Conservation (phyloP, 2,797 vertebrate species). For the Allobates femoralis region DNA sequence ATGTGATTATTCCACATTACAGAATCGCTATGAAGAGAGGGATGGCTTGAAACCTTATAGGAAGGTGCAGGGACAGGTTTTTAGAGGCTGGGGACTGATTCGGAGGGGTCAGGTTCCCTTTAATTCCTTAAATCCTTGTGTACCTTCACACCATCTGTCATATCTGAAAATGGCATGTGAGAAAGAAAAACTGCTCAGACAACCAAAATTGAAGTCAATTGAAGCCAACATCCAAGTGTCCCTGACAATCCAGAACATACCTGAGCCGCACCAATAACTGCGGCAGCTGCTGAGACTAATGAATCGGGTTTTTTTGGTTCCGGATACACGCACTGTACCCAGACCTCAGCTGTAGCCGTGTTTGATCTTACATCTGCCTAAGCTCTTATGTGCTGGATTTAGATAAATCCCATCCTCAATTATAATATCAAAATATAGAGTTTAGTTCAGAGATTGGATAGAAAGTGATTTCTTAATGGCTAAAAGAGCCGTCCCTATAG, state of each 20-base stretch:
- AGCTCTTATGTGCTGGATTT: slow-evolving; percentile 1
- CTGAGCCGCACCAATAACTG: too few species aligned
- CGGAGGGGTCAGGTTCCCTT: too few species aligned
- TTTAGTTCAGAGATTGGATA: background rate
- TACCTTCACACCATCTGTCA: background rate
- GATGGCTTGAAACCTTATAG: too few species aligned
- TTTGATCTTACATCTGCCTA: background rate
- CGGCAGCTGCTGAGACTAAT: too few species aligned
- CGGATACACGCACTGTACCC: background rate
- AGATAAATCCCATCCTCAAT: slow-evolving; percentile 4
- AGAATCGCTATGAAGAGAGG: too few species aligned
- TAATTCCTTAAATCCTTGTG: too few species aligned
- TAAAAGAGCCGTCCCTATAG: background rate
- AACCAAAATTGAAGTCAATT: too few species aligned
- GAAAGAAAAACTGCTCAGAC: too few species aligned
- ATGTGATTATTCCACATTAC: too few species aligned
- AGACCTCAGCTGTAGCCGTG: background rate
- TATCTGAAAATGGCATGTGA: background rate
- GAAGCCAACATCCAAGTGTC: too few species aligned
- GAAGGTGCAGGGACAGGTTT: too few species aligned
- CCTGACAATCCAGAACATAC: background rate
- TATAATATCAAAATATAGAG: background rate
- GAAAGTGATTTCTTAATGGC: background rate
- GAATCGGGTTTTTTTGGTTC: background rate
- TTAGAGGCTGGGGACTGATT: too few species aligned